Percentiles rank a stretch among this genome's conserved stretches.
Evolutionary conservation across 2,888 invertebrate species (phyloP).

Genomic region (Timandra comae): DNA sequence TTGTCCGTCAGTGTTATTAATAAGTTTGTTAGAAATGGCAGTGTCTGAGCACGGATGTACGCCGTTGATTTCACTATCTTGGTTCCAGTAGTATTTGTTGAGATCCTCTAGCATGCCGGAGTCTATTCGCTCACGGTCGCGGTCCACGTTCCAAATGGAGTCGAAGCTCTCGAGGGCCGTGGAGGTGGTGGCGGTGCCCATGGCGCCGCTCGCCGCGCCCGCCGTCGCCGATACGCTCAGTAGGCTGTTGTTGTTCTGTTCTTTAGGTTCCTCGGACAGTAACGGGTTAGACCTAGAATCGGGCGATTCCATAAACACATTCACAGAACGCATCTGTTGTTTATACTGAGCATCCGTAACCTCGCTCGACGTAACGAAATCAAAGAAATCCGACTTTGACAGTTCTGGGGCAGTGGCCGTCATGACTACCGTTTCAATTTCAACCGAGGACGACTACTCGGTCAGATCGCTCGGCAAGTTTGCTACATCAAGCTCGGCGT

Average conservation of each 20-base stretch:
- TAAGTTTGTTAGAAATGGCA: constrained; percentile 69
- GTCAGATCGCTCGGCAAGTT: constrained; percentile 39
- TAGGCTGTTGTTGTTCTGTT: constrained; percentile 80
- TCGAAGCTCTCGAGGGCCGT: constrained; percentile 73
- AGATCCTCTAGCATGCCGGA: constrained; percentile 88
- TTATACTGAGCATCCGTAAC: constrained; percentile 83
- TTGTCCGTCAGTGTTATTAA: constrained; percentile 84
- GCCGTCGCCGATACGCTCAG: constrained; percentile 48
- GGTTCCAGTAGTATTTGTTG: constrained; percentile 89
- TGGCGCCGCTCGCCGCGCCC: constrained; percentile 42
- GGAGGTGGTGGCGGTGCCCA: constrained; percentile 59
- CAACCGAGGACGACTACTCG: constrained; percentile 62
- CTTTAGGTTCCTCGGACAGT: constrained; percentile 72
- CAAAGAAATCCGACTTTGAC: constrained; percentile 92
- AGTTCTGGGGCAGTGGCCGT: constrained; percentile 91
- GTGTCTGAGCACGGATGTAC: constrained; percentile 67
- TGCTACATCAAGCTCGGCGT: constrained; percentile 45
- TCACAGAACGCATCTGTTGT: constrained; percentile 81
- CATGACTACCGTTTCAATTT: constrained; percentile 84
- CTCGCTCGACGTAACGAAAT: constrained; percentile 90
- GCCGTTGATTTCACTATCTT: constrained; percentile 77
- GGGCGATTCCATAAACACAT: constrained; percentile 80
- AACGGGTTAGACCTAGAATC: constrained; percentile 69
- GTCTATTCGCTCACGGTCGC: constrained; percentile 83
- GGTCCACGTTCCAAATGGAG: constrained; percentile 82